phyloP scores from a whole-genome alignment of 92 coral and sea anemone species.

The Umimayanthus chanpuru region DNA sequence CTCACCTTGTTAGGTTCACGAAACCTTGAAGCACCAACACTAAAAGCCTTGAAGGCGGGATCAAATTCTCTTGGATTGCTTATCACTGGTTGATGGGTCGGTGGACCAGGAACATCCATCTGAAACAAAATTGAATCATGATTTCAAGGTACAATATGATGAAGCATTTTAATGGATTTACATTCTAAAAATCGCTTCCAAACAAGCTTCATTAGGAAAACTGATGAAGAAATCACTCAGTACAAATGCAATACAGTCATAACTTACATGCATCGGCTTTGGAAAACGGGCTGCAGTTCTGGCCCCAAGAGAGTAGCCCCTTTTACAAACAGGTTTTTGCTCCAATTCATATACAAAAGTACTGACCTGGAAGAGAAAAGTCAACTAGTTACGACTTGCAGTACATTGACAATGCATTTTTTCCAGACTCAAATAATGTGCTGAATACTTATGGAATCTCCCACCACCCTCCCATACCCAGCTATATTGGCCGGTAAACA shows the following conservation, averaged over 20 bases:
- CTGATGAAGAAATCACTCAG: not conserved
- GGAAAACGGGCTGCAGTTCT: constrained; percentile 91
- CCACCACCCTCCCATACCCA: too few relatives aligned
- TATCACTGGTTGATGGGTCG: constrained; percentile 82
- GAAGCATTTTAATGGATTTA: too few relatives aligned
- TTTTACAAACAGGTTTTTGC: constrained; percentile 83
- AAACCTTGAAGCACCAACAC: constrained; percentile 88
- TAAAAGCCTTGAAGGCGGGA: constrained; percentile 84
- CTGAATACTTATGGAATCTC: too few relatives aligned
- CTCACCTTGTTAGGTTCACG: constrained; percentile 64
- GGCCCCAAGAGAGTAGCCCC: constrained; percentile 97
- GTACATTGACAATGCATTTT: too few relatives aligned
- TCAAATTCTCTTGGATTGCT: constrained; percentile 88
- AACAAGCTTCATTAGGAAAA: not conserved
- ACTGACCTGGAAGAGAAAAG: constrained; percentile 64
- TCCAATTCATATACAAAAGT: constrained; percentile 88
- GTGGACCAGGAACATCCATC: constrained; percentile 99
- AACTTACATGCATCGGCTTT: constrained; percentile 95
- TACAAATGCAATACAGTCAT: not conserved
- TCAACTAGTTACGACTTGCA: too few relatives aligned
- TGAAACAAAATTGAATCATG: constrained; percentile 14
- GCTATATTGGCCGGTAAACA: too few relatives aligned
- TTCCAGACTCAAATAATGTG: too few relatives aligned
- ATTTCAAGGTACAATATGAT: not conserved
- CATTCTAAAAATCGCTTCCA: too few relatives aligned